Base-by-base conservation (phyloP, 2,113 vertebrate genomes). In the Megaleporinus macrocephalus region DNA sequence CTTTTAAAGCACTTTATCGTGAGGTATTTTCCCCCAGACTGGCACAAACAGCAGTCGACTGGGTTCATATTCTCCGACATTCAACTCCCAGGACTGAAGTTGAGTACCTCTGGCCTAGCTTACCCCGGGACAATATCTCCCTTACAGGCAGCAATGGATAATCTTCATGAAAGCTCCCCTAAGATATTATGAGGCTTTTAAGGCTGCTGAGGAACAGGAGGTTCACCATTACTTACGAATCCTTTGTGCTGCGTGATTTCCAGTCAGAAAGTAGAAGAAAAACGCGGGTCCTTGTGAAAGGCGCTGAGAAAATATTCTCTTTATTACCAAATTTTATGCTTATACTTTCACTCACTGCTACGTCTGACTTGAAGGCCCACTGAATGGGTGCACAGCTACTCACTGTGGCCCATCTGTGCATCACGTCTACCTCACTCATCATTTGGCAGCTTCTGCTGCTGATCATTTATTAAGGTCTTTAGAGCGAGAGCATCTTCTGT, bases 1-100 rank as follows among this genome's bases (percentile, higher is more conserved):
- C 76, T 75, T 77, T 85, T 82, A 79, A 73, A 62, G 77, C 65
- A 74, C 68, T 86, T 78, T 70, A 86, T 72, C 76, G 73, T 84
- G 82, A 84, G 79, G 69, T 61, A 41, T 61, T 24, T 75, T 69
- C 81, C 74, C 84, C n/a, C 29, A 80, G 84, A 77, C 73, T 15
- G 26, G 27, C 57, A 72, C 70, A 78, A 55, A 78, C 53, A 57
- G 53, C 36, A 20, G 0, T n/a, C 20, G 69, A 47, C 41, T 22
- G 41, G 69, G 22, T 49, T 71, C 41, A 49, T 44, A 47, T 71
- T 49, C 41, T n/a, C 20, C 20, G 13, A 12, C 12, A 14, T 49
- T 18, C 41, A 13, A 14, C 69, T 24, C n/a, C 41, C 57, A 61
- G 57, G 57, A 49, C 69, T 71, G 41, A 20, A 49, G 63, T 24